Evolutionary conservation across 2,888 invertebrate genomes (phyloP).

Genomic region (Leptura quadrifasciata): DNA sequence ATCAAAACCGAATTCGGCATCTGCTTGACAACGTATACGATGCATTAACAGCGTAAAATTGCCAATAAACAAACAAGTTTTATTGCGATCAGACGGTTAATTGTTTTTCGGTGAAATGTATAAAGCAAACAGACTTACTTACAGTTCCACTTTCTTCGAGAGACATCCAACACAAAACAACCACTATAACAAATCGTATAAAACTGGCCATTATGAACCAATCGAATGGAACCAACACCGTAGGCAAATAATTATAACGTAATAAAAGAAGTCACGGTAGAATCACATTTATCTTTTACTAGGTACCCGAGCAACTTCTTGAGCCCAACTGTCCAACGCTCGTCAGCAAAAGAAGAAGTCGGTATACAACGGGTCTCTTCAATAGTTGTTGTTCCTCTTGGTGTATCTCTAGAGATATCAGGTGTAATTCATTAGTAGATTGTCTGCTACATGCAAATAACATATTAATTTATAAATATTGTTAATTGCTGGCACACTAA

Average conservation of each 20-base stretch:
- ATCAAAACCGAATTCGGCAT: neutral
- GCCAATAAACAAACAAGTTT: neutral
- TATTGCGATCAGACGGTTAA: neutral
- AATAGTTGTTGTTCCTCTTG: slow-evolving; percentile 33
- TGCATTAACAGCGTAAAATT: neutral
- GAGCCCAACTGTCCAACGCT: slow-evolving; percentile 41
- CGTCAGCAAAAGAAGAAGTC: slow-evolving; percentile 32
- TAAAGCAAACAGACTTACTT: slow-evolving; percentile 52
- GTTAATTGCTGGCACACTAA: neutral
- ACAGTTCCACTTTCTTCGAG: slow-evolving; percentile 55
- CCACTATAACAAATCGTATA: slow-evolving; percentile 45
- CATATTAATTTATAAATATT: neutral
- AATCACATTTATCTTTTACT: slow-evolving; percentile 39
- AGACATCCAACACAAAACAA: slow-evolving; percentile 48
- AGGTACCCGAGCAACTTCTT: slow-evolving; percentile 42
- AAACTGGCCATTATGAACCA: slow-evolving; percentile 28
- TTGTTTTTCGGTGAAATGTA: slow-evolving; percentile 20
- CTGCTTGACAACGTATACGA: neutral
- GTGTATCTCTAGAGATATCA: slow-evolving; percentile 13
- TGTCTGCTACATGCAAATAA: slow-evolving; percentile 1
- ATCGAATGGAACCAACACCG: neutral
- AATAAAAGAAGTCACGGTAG: slow-evolving; percentile 27
- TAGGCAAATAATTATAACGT: slow-evolving; percentile 12
- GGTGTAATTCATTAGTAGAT: slow-evolving; percentile 29
- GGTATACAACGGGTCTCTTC: slow-evolving; percentile 40